Conservation (phyloP, 1,140 invertebrate species). For the Hycleus phaleratus region DNA sequence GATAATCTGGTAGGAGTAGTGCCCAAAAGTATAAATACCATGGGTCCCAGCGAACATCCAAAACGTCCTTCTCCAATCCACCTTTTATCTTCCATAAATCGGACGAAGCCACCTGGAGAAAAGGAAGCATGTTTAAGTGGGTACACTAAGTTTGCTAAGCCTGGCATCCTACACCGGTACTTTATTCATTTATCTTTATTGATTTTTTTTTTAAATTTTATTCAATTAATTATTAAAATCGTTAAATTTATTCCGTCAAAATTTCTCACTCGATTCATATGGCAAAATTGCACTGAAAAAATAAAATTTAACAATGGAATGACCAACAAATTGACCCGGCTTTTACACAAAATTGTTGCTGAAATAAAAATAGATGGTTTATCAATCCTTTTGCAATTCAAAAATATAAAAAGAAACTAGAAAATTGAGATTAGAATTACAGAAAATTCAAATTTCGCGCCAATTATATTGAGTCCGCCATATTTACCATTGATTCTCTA, state of each 20-base stretch:
- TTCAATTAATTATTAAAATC: no score
- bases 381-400: neutral
- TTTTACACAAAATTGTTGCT: neutral
- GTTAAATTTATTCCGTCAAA: no score
- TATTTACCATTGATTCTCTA: slow-evolving; percentile 32
- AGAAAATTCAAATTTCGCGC: slow-evolving; percentile 25
- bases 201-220: no score
- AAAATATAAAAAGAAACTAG: slow-evolving; percentile 13
- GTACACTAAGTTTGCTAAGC: slow-evolving; percentile 37
- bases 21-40: slow-evolving; percentile 55
- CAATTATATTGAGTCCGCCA: slow-evolving; percentile 30
- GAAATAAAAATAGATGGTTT: neutral
- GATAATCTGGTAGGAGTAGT: slow-evolving; percentile 45
- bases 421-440: slow-evolving; percentile 1
- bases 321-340: neutral
- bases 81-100: slow-evolving; percentile 32
- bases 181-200: neutral
- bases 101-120: slow-evolving; percentile 41
- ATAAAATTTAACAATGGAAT: no score
- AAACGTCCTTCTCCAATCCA: slow-evolving; percentile 41
- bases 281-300: neutral
- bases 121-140: slow-evolving; percentile 41
- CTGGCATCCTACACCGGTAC: slow-evolving; percentile 37
- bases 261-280: no score
- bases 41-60: slow-evolving; percentile 45